Evolutionary conservation across 2,888 invertebrate genomes (phyloP).

Genomic region (Epistrophe grossulariae): DNA sequence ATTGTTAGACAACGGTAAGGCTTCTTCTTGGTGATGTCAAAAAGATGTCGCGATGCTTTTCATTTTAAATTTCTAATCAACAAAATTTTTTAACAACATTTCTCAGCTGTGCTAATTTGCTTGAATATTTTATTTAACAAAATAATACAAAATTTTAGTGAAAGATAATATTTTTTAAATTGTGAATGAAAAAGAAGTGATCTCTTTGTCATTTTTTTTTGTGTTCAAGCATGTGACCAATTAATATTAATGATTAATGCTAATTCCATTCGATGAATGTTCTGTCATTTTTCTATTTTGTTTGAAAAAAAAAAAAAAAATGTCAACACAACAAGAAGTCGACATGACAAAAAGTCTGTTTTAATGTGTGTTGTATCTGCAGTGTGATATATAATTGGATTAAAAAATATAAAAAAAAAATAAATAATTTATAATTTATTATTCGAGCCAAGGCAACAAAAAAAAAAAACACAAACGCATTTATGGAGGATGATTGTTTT

Average conservation of each 20-base stretch:
- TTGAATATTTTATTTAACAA: background rate
- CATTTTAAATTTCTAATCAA: conserved; percentile 22
- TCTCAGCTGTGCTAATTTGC: conserved; percentile 52
- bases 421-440: conserved; percentile 24
- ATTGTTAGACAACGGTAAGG: conserved; percentile 19
- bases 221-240: conserved; percentile 59
- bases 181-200: conserved; percentile 43
- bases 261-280: conserved; percentile 16
- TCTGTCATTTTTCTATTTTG: conserved; percentile 32
- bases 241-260: conserved; percentile 35
- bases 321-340: background rate
- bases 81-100: background rate
- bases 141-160: background rate
- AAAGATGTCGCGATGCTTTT: conserved; percentile 22
- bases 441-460: conserved; percentile 9
- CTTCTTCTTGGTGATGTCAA: conserved; percentile 7
- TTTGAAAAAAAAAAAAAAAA: background rate
- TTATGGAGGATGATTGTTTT: conserved; percentile 82
- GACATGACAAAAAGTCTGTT: conserved; percentile 35
- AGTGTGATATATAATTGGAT: conserved; percentile 56
- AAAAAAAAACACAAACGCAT: conserved; percentile 50
- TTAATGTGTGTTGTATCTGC: background rate
- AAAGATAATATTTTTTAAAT: conserved; percentile 45
- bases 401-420: conserved; percentile 15
- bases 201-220: conserved; percentile 26